Evolutionary conservation across 2,113 vertebrate species (phyloP), one percentile per base, ranked within the genome.

Genomic region (Planiliza haematocheilus): DNA sequence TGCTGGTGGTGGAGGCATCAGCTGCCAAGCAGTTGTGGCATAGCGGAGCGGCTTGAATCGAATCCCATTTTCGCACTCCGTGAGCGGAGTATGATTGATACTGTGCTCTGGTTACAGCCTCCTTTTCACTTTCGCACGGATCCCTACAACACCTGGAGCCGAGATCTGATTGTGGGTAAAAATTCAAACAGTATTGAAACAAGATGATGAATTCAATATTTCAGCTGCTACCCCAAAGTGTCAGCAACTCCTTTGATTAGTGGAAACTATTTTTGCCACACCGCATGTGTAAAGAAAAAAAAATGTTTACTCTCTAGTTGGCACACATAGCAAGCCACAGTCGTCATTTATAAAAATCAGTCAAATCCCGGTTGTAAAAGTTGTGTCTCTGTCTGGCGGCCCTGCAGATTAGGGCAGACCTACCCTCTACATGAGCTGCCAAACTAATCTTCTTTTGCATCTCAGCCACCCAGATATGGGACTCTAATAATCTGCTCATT

Each of bases 371-470:
- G 53, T 66, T 79, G 69, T 42, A 72, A 84, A 84, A 57, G 38
- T 71, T 55, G 49, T 1, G 73, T 77, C 64, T 74, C 55, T 48
- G 63, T 41, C 51, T 41, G 65, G 70, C 79, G 36, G 55, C 17
- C 14, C 55, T 10, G 68, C 58, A 77, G 79, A 87, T 86, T 82
- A 83, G 62, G 57, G 58, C 13, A 4, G 56, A 37, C 59, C 60
- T 43, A 49, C 65, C 65, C 49, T 76, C 57, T 68, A 80, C 72
- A 55, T 67, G 65, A 84, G 76, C 79, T 51, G 58, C 83, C 34
- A 9, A 65, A 59, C 82, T 88, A 89, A 91, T 90, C 89, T 85
- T 52, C 61, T 68, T 80, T 74, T 77, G 82, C 74, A 86, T 88
- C 83, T 86, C 79, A 75, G 78, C 74, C 41, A 41, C 34, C 48